A percentile compares a stretch with the other conserved stretches of the same genome.
These are phyloP conservation scores for Bombus sibiricus DNA, from an alignment of 1,140 invertebrate species.

Conservation along the genomic window DNA sequence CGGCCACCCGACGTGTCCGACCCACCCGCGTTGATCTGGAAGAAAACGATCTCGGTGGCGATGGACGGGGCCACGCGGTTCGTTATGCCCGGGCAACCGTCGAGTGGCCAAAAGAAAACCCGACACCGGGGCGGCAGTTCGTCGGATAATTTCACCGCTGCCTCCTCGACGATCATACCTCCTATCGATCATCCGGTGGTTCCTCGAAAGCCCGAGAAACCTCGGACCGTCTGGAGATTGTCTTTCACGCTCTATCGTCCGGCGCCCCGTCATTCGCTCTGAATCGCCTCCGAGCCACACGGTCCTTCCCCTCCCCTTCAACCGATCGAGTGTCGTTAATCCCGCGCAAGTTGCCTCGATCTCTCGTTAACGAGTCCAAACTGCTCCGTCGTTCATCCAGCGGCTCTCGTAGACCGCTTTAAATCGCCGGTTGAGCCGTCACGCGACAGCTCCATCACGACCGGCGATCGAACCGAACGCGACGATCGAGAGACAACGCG, in stretches of 20 bases:
- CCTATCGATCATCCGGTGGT: conserved; percentile 63
- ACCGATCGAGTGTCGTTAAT: neutral
- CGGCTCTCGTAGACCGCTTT: too few species aligned
- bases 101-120: conserved; percentile 60
- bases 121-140: conserved; percentile 43
- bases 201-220: conserved; percentile 55
- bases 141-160: conserved; percentile 57
- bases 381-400: neutral
- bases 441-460: too few species aligned
- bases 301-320: too few species aligned
- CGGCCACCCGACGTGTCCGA: neutral
- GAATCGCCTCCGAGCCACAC: neutral
- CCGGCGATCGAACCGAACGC: too few species aligned
- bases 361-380: conserved; percentile 8
- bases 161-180: conserved; percentile 55
- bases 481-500: neutral
- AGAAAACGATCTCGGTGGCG: conserved; percentile 41
- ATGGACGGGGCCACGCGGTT: conserved; percentile 29
- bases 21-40: conserved; percentile 31
- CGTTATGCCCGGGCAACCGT: conserved; percentile 39
- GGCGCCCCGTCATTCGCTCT: neutral
- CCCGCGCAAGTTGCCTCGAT: neutral
- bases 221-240: conserved; percentile 26
- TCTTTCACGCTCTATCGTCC: conserved; percentile 47
- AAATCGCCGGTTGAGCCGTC: too few species aligned